A percentile compares a stretch with the other conserved stretches of the same genome.
Evolutionary conservation across 2,113 vertebrate genomes (phyloP).

Genomic region (Mungos mungo): DNA sequence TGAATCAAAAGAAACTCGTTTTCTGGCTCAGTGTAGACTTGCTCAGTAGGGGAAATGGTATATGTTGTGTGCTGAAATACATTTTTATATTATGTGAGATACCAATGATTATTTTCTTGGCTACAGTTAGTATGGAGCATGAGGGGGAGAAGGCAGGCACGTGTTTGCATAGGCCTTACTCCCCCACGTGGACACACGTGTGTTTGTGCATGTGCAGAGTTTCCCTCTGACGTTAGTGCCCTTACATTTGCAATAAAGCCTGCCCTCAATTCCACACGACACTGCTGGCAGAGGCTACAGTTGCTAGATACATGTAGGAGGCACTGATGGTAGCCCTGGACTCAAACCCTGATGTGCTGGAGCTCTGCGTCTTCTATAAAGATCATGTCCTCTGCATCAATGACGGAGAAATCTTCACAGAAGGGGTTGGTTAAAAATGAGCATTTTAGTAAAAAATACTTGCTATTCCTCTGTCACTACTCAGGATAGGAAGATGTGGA

Average conservation of each 20-base stretch:
- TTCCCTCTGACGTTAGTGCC: background rate
- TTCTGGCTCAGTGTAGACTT: background rate
- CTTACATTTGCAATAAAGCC: constrained; percentile 19
- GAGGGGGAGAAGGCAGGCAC: background rate
- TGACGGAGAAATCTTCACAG: constrained; percentile 50
- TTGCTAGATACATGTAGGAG: background rate
- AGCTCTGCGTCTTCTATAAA: constrained; percentile 43
- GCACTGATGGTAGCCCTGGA: background rate
- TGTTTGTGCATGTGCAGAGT: background rate
- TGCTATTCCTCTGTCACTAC: constrained; percentile 36
- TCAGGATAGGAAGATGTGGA: constrained; percentile 45
- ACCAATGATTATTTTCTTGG: background rate
- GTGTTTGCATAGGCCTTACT: background rate
- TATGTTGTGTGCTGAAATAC: background rate
- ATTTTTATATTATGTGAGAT: background rate
- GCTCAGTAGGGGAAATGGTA: background rate
- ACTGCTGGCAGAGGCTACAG: constrained; percentile 40
- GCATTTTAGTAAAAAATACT: constrained; percentile 60
- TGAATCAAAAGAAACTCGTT: background rate
- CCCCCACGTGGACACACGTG: background rate
- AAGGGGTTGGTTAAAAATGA: constrained; percentile 59
- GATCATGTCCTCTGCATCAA: constrained; percentile 26
- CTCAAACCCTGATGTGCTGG: constrained; percentile 48
- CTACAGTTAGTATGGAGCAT: background rate
- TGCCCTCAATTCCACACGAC: background rate